These are phyloP conservation scores for Phortica variegata DNA, from an alignment of 1,140 invertebrate genomes.

Conservation along the genomic window DNA sequence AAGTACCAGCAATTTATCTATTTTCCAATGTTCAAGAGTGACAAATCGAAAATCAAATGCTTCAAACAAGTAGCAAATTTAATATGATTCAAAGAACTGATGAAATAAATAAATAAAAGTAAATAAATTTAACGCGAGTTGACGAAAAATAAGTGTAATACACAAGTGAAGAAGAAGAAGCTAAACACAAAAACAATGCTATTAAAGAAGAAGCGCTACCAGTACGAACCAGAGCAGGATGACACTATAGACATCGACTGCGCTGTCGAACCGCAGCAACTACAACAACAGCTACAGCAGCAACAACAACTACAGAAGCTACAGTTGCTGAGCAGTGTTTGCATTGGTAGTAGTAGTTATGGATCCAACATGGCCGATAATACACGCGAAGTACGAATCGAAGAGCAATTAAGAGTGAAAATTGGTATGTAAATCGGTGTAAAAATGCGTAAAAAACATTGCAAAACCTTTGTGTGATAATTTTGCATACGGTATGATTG, in stretches of 20 bases:
- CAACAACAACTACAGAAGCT: slow-evolving; percentile 25
- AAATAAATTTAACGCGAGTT: no score
- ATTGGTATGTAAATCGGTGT: slow-evolving; percentile 68
- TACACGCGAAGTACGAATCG: slow-evolving; percentile 79
- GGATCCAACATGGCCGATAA: slow-evolving; percentile 84
- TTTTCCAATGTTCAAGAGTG: no score
- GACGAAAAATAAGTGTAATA: no score
- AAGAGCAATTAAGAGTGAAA: slow-evolving; percentile 84
- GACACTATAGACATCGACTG: slow-evolving; percentile 36
- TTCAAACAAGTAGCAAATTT: no score
- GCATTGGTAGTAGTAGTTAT: slow-evolving; percentile 59
- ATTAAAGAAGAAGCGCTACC: slow-evolving; percentile 54
- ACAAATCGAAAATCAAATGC: no score
- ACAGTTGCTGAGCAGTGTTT: no score
- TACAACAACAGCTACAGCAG: slow-evolving; percentile 13
- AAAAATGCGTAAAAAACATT: slow-evolving; percentile 28
- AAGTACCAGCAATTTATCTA: no score
- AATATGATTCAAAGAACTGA: no score
- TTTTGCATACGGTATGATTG: no score
- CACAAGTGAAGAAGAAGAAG: slow-evolving; percentile 2
- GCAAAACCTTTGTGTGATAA: no score
- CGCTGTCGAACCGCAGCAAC: slow-evolving; percentile 33
- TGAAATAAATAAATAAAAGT: no score
- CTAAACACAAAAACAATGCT: slow-evolving; percentile 42
- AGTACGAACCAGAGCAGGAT: slow-evolving; percentile 47